phyloP scores from a whole-genome alignment of 1,140 invertebrate species.

The Conus ventricosus region DNA sequence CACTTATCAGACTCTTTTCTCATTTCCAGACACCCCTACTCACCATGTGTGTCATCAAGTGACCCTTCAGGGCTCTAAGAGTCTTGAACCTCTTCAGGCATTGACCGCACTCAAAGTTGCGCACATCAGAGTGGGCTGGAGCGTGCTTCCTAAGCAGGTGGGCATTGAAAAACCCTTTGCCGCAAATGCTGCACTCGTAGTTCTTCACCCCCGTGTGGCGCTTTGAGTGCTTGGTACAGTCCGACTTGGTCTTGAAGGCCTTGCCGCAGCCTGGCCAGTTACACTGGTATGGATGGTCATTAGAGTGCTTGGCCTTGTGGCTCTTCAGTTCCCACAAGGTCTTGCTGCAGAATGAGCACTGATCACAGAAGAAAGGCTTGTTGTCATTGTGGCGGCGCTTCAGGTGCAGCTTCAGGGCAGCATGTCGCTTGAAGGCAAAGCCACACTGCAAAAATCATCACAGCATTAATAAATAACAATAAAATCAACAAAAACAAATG shows the following conservation, averaged over 20 bases:
- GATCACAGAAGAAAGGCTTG: conserved; percentile 24
- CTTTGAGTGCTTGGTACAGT: conserved; percentile 29
- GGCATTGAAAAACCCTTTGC: conserved; percentile 9
- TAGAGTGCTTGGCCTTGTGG: conserved; percentile 26
- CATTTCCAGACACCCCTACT: background rate
- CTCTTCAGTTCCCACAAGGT: conserved; percentile 10
- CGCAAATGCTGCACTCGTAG: conserved; percentile 23
- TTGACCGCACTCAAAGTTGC: conserved; percentile 29
- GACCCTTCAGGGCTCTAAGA: background rate
- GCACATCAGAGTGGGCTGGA: conserved; percentile 15
- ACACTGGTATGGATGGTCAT: conserved; percentile 13
- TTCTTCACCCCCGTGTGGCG: background rate
- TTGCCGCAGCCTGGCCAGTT: conserved; percentile 9
- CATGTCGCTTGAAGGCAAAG: conserved; percentile 10
- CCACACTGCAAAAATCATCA: conserved; percentile 10
- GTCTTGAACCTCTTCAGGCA: conserved; percentile 37
- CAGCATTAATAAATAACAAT: background rate
- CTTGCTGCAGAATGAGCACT: conserved; percentile 27
- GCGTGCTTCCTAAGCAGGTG: conserved; percentile 16
- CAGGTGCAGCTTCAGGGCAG: conserved; percentile 17
- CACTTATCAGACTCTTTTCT: no score
- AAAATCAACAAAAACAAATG: background rate
- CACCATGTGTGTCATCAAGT: background rate
- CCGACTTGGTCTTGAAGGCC: conserved; percentile 34
- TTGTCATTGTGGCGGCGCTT: background rate